Percentiles rank a stretch among this genome's conserved stretches.
Conservation (phyloP, 2,797 vertebrate species). For the Margarornis squamiger region DNA sequence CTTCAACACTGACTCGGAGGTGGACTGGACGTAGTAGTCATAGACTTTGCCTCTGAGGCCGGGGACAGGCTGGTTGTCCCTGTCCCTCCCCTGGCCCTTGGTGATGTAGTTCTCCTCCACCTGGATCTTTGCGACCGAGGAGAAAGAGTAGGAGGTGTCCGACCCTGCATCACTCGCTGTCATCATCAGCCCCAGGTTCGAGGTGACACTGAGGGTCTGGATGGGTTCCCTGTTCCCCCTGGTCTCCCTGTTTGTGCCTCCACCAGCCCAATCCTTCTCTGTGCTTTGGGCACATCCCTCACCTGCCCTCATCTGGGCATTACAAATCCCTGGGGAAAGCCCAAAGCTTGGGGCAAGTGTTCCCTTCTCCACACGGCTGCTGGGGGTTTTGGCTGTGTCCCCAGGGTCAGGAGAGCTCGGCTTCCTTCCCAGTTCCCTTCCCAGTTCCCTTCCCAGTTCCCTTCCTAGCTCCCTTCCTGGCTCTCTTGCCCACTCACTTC, state of each 20-base stretch:
- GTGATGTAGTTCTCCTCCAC: constrained; percentile 83
- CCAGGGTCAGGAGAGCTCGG: fast-evolving
- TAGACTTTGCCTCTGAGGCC: constrained; percentile 85
- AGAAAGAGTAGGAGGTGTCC: constrained; percentile 81
- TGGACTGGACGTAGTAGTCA: constrained; percentile 84
- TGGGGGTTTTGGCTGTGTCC: fast-evolving
- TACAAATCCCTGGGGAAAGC: fast-evolving
- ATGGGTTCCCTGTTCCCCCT: background rate
- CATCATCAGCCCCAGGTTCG: constrained; percentile 79
- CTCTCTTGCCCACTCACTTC: background rate
- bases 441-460: background rate
- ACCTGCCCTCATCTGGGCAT: fast-evolving
- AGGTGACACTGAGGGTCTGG: constrained; percentile 74
- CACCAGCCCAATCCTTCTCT: fast-evolving
- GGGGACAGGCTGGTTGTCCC: fast-evolving
- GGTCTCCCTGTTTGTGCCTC: background rate
- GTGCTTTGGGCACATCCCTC: fast-evolving
- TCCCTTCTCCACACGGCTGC: fast-evolving
- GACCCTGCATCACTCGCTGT: constrained; percentile 61
- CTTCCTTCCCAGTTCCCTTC: fast-evolving
- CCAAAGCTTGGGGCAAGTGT: fast-evolving
- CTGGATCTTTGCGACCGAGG: constrained; percentile 83
- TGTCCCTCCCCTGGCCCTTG: background rate
- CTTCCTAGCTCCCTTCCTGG: background rate
- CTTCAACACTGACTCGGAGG: constrained; percentile 76